Evolutionary conservation across 2,888 invertebrate species (phyloP).

Genomic region (Polydrusus pterygomalis): DNA sequence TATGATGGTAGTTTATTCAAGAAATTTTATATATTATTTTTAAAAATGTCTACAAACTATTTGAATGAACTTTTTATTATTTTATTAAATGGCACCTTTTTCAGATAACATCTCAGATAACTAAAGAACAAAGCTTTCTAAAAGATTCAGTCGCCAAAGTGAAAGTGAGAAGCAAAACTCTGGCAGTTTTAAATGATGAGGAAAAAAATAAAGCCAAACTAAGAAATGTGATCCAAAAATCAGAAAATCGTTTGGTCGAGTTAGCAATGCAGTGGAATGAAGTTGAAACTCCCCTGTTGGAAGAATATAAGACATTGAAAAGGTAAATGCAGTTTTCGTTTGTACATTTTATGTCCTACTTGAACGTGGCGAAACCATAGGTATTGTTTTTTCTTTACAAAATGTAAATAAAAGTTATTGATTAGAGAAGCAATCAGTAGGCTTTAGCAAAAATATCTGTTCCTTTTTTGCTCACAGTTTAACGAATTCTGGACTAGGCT

Average conservation of each 20-base stretch:
- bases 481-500: too few relatives aligned
- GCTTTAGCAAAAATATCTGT: too few relatives aligned
- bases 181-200: conserved; percentile 79
- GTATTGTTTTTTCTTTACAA: too few relatives aligned
- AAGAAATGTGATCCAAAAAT: conserved; percentile 76
- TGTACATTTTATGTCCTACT: neutral
- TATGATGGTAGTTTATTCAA: too few relatives aligned
- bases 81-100: too few relatives aligned
- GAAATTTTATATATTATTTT: too few relatives aligned
- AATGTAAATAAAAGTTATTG: too few relatives aligned
- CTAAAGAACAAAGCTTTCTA: conserved; percentile 71
- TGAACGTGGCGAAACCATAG: too few relatives aligned
- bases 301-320: conserved; percentile 73
- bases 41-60: too few relatives aligned
- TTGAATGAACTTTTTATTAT: too few relatives aligned
- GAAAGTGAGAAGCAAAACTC: conserved; percentile 76
- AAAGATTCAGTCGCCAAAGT: conserved; percentile 70
- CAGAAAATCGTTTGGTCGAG: conserved; percentile 77
- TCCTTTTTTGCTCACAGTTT: too few relatives aligned
- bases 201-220: conserved; percentile 77
- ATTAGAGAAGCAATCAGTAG: too few relatives aligned
- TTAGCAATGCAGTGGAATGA: conserved; percentile 84
- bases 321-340: conserved; percentile 17
- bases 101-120: conserved; percentile 31
- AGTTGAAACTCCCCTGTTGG: conserved; percentile 79